Conservation (phyloP, 2,113 vertebrate species). For the Choloepus hoffmanni region DNA sequence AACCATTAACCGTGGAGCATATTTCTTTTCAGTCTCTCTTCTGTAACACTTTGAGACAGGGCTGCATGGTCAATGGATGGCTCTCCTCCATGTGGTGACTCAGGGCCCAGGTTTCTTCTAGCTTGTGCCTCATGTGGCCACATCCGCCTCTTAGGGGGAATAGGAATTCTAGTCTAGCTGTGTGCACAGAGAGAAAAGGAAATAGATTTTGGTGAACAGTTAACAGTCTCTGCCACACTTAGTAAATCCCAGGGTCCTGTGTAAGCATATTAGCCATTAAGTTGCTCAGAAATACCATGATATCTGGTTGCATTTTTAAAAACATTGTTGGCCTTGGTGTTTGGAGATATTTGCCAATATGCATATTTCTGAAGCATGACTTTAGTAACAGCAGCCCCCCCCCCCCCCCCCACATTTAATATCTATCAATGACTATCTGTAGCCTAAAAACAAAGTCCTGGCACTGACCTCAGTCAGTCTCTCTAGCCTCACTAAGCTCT, state of each 20-base stretch:
- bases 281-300: neutral
- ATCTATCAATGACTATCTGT: neutral
- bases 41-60: neutral
- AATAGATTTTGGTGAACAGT: neutral
- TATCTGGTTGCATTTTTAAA: constrained; percentile 6
- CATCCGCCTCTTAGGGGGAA: neutral
- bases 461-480: neutral
- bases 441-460: neutral
- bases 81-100: neutral
- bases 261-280: neutral
- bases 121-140: neutral
- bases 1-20: neutral
- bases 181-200: neutral
- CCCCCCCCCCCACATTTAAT: neutral
- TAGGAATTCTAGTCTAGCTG: neutral
- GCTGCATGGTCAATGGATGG: neutral
- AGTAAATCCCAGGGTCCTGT: neutral
- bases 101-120: neutral
- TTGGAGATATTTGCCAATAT: neutral
- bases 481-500: neutral
- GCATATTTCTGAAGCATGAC: neutral
- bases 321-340: neutral
- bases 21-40: neutral
- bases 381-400: neutral
- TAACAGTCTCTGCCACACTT: neutral